These are phyloP conservation scores for Mormyrops attenuatus DNA, from an alignment of 2,797 vertebrate genomes.

Conservation along the genomic window DNA sequence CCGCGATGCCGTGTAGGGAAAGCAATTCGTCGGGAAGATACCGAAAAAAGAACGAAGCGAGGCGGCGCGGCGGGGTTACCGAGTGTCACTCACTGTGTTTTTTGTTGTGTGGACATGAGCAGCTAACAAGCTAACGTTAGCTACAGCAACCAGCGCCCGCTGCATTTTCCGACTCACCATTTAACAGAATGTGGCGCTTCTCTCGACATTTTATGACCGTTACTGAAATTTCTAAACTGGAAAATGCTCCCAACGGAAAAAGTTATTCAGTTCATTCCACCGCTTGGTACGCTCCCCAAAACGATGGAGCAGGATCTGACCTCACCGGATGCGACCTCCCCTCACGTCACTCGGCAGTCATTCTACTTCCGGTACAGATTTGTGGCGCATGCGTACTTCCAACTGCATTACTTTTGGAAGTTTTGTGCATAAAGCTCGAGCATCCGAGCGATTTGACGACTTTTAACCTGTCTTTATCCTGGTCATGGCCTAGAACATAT, in stretches of 20 bases:
- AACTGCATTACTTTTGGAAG: neutral
- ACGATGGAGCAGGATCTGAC: neutral
- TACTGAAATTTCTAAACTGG: neutral
- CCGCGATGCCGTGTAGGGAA: neutral
- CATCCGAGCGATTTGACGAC: too few relatives aligned
- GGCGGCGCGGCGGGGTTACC: neutral
- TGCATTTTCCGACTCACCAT: neutral
- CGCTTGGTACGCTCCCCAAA: neutral
- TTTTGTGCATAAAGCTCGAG: neutral
- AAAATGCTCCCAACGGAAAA: neutral
- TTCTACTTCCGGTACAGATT: conserved; percentile 19
- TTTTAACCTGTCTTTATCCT: neutral
- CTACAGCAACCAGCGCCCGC: neutral
- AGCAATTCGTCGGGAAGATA: neutral
- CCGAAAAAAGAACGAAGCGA: neutral
- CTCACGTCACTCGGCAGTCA: conserved; percentile 27
- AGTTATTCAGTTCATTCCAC: conserved; percentile 5
- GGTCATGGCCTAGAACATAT: neutral
- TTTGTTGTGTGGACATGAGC: conserved; percentile 12
- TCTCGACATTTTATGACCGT: neutral
- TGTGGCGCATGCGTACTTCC: neutral
- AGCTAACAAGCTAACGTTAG: conserved; percentile 22
- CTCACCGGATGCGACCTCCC: conserved; percentile 32
- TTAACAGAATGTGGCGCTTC: neutral
- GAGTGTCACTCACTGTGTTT: neutral